These are phyloP conservation scores for Aphelenchoides fujianensis DNA, from an alignment of 1,140 invertebrate species.

Conservation along the genomic window DNA sequence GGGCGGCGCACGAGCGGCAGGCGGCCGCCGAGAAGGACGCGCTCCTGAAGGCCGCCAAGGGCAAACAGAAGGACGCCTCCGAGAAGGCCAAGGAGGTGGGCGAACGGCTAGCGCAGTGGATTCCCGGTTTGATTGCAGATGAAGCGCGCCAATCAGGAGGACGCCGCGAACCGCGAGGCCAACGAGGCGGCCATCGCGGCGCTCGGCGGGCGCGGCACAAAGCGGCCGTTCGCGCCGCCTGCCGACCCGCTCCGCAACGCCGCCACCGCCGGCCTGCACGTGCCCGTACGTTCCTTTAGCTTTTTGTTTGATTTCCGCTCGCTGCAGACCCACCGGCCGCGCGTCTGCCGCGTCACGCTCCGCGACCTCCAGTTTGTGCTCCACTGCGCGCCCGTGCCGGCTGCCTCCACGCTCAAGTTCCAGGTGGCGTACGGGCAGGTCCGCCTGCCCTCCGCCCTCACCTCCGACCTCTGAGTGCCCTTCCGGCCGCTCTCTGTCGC, in stretches of 20 bases:
- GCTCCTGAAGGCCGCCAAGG: constrained; percentile 34
- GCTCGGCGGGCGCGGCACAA: constrained; percentile 32
- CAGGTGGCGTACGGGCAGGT: background rate
- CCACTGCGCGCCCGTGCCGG: background rate
- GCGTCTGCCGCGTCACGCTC: constrained; percentile 46
- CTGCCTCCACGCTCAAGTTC: constrained; percentile 7
- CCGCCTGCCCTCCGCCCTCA: background rate
- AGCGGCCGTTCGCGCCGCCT: background rate
- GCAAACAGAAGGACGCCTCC: constrained; percentile 43
- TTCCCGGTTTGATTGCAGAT: constrained; percentile 31
- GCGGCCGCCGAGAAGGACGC: constrained; percentile 40
- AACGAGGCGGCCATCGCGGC: constrained; percentile 47
- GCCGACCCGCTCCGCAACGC: background rate
- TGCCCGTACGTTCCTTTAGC: constrained; percentile 25
- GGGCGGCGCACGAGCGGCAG: constrained; percentile 25
- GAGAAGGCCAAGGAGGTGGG: constrained; percentile 46
- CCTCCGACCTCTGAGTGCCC: background rate
- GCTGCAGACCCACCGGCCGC: constrained; percentile 39
- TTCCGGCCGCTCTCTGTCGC: too few relatives aligned
- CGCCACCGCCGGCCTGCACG: constrained; percentile 17
- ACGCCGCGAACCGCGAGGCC: constrained; percentile 40
- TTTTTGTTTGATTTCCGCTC: constrained; percentile 21
- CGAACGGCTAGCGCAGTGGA: constrained; percentile 20
- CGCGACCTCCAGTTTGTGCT: constrained; percentile 42
- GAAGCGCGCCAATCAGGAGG: constrained; percentile 48